Evolutionary conservation across 1,140 invertebrate genomes (phyloP).

Genomic region (Mylabris phalerata): DNA sequence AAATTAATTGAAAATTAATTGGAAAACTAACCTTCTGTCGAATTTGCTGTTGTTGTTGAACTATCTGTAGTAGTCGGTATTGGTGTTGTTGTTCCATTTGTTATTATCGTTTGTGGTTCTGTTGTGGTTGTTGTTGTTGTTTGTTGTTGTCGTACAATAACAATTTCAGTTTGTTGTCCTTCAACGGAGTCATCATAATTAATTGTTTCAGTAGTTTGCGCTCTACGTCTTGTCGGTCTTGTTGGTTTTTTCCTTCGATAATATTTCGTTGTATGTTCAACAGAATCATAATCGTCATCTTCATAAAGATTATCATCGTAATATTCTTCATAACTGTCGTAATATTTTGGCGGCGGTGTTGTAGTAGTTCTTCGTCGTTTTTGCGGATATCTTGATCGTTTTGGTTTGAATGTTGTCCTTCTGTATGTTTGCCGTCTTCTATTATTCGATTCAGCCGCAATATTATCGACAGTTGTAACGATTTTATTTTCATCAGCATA

Average conservation of each 20-base stretch:
- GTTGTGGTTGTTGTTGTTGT: conserved; percentile 5
- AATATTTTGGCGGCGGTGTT: conserved; percentile 1
- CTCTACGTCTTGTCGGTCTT: not conserved
- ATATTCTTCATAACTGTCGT: conserved; percentile 12
- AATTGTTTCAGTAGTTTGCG: not conserved
- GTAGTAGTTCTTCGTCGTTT: not conserved
- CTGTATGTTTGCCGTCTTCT: not conserved
- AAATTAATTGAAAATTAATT: not conserved
- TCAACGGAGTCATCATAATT: conserved; percentile 3
- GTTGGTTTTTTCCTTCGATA: not conserved
- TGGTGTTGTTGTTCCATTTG: conserved; percentile 3
- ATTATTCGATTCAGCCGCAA: conserved; percentile 12
- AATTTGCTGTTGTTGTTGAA: not conserved
- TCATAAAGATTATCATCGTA: not conserved
- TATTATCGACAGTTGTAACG: not conserved
- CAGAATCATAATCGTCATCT: conserved; percentile 5
- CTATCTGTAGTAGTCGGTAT: not conserved
- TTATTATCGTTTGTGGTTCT: not conserved
- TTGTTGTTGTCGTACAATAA: conserved; percentile 4
- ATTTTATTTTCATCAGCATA: conserved; percentile 1
- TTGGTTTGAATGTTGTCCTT: conserved; percentile 3
- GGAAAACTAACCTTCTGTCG: conserved; percentile 1
- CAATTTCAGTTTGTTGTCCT: conserved; percentile 9
- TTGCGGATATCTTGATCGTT: conserved; percentile 5
- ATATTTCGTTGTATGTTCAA: conserved; percentile 3